Base-by-base conservation (phyloP, 2,888 invertebrate species). In the Thymelicus acteon region DNA sequence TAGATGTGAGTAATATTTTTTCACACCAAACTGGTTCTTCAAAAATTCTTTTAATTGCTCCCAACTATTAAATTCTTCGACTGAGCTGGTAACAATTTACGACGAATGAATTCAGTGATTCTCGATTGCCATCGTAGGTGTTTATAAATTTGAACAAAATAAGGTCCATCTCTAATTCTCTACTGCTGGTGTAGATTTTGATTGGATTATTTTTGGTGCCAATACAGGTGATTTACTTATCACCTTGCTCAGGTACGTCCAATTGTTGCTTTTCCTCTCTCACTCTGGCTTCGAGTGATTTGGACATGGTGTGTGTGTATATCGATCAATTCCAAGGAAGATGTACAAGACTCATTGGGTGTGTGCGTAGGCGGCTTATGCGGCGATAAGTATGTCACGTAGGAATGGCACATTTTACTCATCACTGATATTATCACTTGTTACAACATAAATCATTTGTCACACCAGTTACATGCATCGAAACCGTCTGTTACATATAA, bases 41-140 rank as follows among this genome's bases (percentile, higher is more conserved):
- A n/a, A 44, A 13, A 54, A 44, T 44, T 77, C 74, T 66, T 75
- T 75, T 0, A 78, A 61, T 66, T 76, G 76, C 0, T 71, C 63
- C 78, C 76, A 79, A 7, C 19, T 68, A 3, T 37, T 15, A 44
- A 77, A 79, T n/a, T 78, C 76, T 72, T 78, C 78, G 0, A 78
- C 74, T 1, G 76, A 76, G 58, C 78, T 78, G 57, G 76, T 77
- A 8, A 69, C 40, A 8, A 49, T 63, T 49, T 6, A 63, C 37
- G 13, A 63, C 7, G 37, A 63, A 64, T 5, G 40, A 64, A n/a
- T 64, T 64, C 1, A 64, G 44, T 1, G 54, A 24, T 31, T 64
- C 64, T 24, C 54, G 39, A n/a, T 13, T 64, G 40, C 54, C 54
- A 12, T 64, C 19, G 40, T 64, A 64, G 7, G 54, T 19, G 5